Evolutionary conservation across 2,797 vertebrate species (phyloP), one percentile per base, ranked within the genome.

Genomic region (Phylloscopus collybita): DNA sequence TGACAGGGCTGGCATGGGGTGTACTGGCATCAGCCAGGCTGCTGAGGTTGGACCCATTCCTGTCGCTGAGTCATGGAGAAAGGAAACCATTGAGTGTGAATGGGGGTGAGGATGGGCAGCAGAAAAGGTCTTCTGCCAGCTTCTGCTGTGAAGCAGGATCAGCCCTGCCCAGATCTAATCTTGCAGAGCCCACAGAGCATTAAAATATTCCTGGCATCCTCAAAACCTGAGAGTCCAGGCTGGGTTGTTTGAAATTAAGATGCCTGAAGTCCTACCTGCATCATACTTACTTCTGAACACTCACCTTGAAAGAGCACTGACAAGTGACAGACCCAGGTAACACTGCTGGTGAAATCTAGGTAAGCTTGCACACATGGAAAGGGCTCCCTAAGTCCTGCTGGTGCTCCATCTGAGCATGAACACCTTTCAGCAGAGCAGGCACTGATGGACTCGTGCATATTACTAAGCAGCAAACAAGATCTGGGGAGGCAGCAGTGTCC

Each of bases 1-100:
- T 51, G 57, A 30, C 54, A 23, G 51, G 50, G 42, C 60, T 9
- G 17, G 72, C 34, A 40, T 15, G 20, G 51, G 22, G 13, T 32
- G 64, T 38, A 10, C 49, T 70, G 82, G 34, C 11, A 19, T 14
- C 0, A 0, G 62, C 78, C 85, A 0, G 0, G 6, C 19, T 69
- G n/a, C 53, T 36, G 26, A 49, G 32, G 23, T 9, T 90, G 86
- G 87, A 69, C 8, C 34, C 6, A 2, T 82, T 86, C 80, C 84
- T 0, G 0, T 27, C 57, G 38, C 40, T 88, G 60, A 95, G 51
- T 50, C 78, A 47, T 1, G 17, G 75, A 67, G 30, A 65, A 93
- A 53, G 92, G 16, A 34, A 72, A 14, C 20, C 3, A 6, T 2
- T 1, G 5, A 32, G 18, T 16, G 30, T 6, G 22, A 49, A 75